Conservation (phyloP, 2,888 invertebrate species). For the Agelastica alni region DNA sequence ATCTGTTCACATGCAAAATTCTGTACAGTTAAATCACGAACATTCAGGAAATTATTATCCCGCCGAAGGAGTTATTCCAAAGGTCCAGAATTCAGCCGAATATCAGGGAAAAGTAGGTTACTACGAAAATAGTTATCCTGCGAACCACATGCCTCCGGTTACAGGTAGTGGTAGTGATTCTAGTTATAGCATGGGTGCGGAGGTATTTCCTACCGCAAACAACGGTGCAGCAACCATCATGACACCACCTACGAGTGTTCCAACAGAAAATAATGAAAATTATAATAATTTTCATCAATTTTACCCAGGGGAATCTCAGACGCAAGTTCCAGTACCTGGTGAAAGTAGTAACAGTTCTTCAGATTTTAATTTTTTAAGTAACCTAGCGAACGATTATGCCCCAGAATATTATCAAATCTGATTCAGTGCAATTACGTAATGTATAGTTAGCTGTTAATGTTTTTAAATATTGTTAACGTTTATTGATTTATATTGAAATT, state of each 20-base stretch:
- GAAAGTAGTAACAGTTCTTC: slow-evolving; percentile 92
- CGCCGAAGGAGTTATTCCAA: slow-evolving; percentile 49
- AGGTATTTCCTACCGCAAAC: slow-evolving; percentile 56
- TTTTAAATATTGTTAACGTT: slow-evolving; percentile 35
- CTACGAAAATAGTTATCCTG: slow-evolving; percentile 62
- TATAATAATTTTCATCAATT: slow-evolving; percentile 75
- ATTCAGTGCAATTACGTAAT: slow-evolving; percentile 51
- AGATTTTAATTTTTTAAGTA: slow-evolving; percentile 91
- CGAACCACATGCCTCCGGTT: slow-evolving; percentile 45
- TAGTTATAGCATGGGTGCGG: slow-evolving; percentile 56
- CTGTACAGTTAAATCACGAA: slow-evolving; percentile 47
- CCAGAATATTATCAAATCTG: slow-evolving; percentile 87
- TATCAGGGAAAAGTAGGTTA: slow-evolving; percentile 57
- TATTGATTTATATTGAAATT: slow-evolving; percentile 20
- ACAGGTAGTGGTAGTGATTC: slow-evolving; percentile 53
- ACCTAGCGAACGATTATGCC: slow-evolving; percentile 88
- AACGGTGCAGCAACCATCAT: slow-evolving; percentile 60
- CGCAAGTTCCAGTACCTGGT: slow-evolving; percentile 57
- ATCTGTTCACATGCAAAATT: slow-evolving; percentile 46
- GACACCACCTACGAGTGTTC: slow-evolving; percentile 64
- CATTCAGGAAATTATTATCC: slow-evolving; percentile 48
- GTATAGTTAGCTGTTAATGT: slow-evolving; percentile 36
- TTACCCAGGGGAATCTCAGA: slow-evolving; percentile 61
- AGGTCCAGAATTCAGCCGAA: slow-evolving; percentile 45
- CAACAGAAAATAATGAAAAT: slow-evolving; percentile 66